Conservation (phyloP, 2,888 invertebrate genomes). For the Listrodromus nycthemerus region DNA sequence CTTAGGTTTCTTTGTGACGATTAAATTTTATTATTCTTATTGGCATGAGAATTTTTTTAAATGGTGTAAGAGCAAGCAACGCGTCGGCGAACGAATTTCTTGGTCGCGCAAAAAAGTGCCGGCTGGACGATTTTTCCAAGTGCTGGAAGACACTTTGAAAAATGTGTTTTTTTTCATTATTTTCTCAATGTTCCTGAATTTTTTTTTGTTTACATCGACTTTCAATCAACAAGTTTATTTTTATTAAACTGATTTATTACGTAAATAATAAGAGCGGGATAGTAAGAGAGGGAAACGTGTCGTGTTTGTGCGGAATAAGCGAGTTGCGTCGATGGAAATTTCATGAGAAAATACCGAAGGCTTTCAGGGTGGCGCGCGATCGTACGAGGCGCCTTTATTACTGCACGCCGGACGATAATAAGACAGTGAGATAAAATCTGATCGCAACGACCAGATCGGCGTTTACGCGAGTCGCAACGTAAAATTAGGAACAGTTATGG, state of each 20-base stretch:
- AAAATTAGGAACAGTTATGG: slow-evolving; percentile 66
- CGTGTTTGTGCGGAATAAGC: neutral
- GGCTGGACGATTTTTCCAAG: neutral
- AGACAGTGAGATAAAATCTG: slow-evolving; percentile 64
- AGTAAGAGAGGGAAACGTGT: neutral
- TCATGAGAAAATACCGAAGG: slow-evolving; percentile 30
- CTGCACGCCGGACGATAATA: slow-evolving; percentile 49
- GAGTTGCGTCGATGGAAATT: slow-evolving; percentile 28
- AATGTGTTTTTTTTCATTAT: neutral
- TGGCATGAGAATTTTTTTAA: neutral
- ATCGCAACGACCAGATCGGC: slow-evolving; percentile 57
- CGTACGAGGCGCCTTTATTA: slow-evolving; percentile 40
- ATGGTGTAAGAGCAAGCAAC: neutral
- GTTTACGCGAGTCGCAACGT: slow-evolving; percentile 60
- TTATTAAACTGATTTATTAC: too few relatives aligned
- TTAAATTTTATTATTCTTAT: neutral
- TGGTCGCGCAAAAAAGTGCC: neutral
- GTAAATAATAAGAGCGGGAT: too few relatives aligned
- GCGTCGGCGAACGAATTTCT: neutral
- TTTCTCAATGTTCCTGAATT: too few relatives aligned
- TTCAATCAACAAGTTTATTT: too few relatives aligned
- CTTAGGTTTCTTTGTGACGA: too few relatives aligned
- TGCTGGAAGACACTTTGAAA: neutral
- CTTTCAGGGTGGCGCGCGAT: slow-evolving; percentile 20
- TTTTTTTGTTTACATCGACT: neutral